Evolutionary conservation across 2,888 invertebrate genomes (phyloP).

Genomic region (Barypeithes pellucidus): DNA sequence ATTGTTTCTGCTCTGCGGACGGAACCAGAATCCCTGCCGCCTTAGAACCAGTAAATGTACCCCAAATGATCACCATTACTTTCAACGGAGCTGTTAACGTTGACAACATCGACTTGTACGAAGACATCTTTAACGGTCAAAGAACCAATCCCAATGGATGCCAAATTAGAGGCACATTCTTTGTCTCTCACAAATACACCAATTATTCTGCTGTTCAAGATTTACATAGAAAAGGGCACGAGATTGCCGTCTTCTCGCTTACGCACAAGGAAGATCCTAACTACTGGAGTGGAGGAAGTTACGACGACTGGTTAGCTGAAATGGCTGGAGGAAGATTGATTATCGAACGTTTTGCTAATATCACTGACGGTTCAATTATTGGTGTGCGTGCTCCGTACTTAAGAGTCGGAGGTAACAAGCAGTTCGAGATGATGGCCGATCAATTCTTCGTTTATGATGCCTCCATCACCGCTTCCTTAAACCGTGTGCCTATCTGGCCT

Average conservation of each 20-base stretch:
- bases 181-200: slow-evolving; percentile 93
- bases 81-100: slow-evolving; percentile 95
- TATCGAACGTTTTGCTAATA: slow-evolving; percentile 91
- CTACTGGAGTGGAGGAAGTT: slow-evolving; percentile 90
- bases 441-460: slow-evolving; percentile 96
- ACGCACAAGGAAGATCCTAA: slow-evolving; percentile 94
- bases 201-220: slow-evolving; percentile 94
- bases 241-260: slow-evolving; percentile 92
- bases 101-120: slow-evolving; percentile 93
- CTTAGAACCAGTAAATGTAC: slow-evolving; percentile 88
- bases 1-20: slow-evolving; percentile 95
- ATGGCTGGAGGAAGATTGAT: slow-evolving; percentile 94
- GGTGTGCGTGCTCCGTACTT: slow-evolving; percentile 92
- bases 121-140: slow-evolving; percentile 90
- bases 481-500: slow-evolving; percentile 96
- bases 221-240: slow-evolving; percentile 90
- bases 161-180: slow-evolving; percentile 91
- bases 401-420: slow-evolving; percentile 93
- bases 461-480: slow-evolving; percentile 91
- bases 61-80: slow-evolving; percentile 94
- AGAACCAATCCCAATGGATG: slow-evolving; percentile 92
- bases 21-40: slow-evolving; percentile 91
- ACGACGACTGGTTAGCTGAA: slow-evolving; percentile 95
- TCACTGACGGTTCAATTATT: slow-evolving; percentile 92
- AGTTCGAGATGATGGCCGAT: slow-evolving; percentile 98